Conservation (phyloP, 1,140 invertebrate genomes). For the Brachionus rotundiformis region DNA sequence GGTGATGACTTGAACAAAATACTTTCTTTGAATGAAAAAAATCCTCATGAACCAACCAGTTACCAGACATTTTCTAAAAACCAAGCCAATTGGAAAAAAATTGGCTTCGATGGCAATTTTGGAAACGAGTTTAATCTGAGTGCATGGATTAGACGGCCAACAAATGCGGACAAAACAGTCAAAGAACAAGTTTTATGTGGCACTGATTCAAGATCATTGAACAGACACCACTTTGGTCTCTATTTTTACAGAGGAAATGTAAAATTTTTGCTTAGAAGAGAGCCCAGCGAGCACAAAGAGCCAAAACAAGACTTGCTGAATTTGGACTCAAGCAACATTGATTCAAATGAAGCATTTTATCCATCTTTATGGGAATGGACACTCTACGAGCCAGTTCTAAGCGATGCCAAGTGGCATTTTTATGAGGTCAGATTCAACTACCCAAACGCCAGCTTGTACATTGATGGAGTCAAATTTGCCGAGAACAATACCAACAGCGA, state of each 20-base stretch:
- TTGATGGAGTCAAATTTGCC: constrained; percentile 27
- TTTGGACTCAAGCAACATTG: constrained; percentile 21
- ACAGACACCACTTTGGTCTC: constrained; percentile 45
- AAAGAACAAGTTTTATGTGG: constrained; percentile 47
- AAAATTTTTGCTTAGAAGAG: constrained; percentile 41
- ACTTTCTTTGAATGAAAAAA: neutral
- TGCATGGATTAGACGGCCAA: constrained; percentile 45
- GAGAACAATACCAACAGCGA: constrained; percentile 37
- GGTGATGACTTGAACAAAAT: neutral
- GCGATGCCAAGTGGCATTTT: constrained; percentile 46
- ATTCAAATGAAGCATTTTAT: constrained; percentile 44
- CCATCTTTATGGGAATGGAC: constrained; percentile 50
- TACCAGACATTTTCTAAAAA: constrained; percentile 18
- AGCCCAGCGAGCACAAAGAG: neutral
- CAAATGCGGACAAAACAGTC: neutral
- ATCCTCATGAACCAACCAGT: neutral
- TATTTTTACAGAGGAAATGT: constrained; percentile 49
- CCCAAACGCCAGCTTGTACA: constrained; percentile 26
- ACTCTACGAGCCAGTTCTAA: neutral
- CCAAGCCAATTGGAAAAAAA: constrained; percentile 4
- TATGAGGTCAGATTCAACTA: constrained; percentile 48
- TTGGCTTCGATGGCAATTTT: constrained; percentile 21
- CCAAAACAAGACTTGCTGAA: neutral
- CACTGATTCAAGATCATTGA: constrained; percentile 32
- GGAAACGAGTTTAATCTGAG: constrained; percentile 16